A percentile compares a stretch with the other conserved stretches of the same genome.
Evolutionary conservation across 2,797 vertebrate genomes (phyloP).

Genomic region (Hipposideros larvatus): DNA sequence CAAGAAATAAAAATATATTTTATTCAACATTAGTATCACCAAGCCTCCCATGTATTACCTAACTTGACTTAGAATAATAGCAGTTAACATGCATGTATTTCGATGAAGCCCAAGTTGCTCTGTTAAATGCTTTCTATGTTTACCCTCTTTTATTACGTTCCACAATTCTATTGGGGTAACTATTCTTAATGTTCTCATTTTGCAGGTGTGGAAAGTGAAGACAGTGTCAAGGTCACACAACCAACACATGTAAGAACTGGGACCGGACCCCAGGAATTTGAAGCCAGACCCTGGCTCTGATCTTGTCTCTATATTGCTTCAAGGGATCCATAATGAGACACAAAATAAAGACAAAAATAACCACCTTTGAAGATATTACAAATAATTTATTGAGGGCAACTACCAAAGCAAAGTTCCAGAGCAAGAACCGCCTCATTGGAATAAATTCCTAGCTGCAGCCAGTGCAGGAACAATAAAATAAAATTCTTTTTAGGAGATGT

Average conservation of each 20-base stretch:
- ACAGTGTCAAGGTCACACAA: fast-evolving
- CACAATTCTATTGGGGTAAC: not conserved
- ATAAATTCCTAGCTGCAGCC: not conserved
- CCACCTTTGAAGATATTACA: not conserved
- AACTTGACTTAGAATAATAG: not conserved
- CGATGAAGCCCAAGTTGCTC: not conserved
- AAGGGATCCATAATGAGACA: not conserved
- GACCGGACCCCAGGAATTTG: not conserved
- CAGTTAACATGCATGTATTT: not conserved
- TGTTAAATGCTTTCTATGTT: not conserved
- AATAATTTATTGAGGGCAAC: not conserved
- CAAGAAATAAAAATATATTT: not conserved
- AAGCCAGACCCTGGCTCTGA: not conserved
- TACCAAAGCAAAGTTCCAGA: not conserved
- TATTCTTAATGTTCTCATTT: not conserved
- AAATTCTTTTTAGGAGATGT: not conserved
- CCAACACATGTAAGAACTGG: not conserved
- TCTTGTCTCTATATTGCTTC: not conserved
- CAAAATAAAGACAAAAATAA: not conserved
- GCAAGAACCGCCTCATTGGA: not conserved
- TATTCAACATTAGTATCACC: not conserved
- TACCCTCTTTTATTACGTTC: not conserved
- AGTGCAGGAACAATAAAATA: not conserved
- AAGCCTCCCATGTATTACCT: not conserved
- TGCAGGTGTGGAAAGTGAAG: not conserved